Conservation (phyloP, 2,113 vertebrate genomes). For the Corapipo altera region DNA sequence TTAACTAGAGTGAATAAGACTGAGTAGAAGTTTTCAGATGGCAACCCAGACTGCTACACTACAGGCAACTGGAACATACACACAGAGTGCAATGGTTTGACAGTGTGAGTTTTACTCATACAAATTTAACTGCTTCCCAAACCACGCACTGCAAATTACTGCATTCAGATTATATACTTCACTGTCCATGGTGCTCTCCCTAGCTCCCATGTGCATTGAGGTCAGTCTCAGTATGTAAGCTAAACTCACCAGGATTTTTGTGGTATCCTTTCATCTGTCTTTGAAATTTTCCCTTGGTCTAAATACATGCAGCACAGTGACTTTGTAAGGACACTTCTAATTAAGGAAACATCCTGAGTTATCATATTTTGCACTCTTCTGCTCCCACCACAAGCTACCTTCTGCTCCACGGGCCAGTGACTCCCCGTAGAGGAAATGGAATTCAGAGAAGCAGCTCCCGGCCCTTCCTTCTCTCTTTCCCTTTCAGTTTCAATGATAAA, state of each 20-base stretch:
- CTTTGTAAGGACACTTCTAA: background rate
- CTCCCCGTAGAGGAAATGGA: background rate
- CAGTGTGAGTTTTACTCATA: background rate
- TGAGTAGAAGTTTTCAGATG: background rate
- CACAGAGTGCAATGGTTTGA: background rate
- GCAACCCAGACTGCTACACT: background rate
- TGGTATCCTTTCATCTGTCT: background rate
- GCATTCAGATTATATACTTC: too few species aligned
- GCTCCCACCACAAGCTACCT: background rate
- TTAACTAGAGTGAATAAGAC: background rate
- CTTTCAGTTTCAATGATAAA: background rate
- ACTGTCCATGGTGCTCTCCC: fast-evolving
- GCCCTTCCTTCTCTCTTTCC: background rate
- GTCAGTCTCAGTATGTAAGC: fast-evolving
- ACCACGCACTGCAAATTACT: background rate
- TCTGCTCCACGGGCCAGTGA: background rate
- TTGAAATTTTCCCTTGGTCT: background rate
- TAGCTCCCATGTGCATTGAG: background rate
- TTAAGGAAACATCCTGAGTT: background rate
- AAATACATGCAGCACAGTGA: background rate
- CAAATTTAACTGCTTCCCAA: background rate
- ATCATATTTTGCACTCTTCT: background rate
- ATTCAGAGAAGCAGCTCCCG: background rate
- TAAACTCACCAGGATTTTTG: background rate
- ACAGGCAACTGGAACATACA: background rate